These are phyloP conservation scores for Ginglymostoma cirratum DNA, from an alignment of 2,113 vertebrate species.

Conservation along the genomic window DNA sequence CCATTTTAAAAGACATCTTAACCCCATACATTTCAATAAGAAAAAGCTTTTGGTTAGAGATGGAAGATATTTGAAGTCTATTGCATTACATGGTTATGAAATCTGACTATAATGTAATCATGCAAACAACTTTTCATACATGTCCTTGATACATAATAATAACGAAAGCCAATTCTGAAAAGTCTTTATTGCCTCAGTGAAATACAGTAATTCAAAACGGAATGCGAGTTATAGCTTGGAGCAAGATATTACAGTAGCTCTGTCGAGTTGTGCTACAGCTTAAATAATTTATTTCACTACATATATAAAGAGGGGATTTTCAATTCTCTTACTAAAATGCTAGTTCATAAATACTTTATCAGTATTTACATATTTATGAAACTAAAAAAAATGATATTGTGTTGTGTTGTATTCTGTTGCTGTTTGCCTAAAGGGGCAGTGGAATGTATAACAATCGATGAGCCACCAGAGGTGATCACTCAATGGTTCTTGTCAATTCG, in stretches of 20 bases:
- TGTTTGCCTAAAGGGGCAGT: background rate
- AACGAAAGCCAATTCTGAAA: constrained; percentile 23
- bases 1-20: background rate
- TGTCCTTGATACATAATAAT: background rate
- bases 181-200: constrained; percentile 29
- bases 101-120: constrained; percentile 24
- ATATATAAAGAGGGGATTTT: constrained; percentile 32
- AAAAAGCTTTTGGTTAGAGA: background rate
- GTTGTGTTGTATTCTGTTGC: background rate
- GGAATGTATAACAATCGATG: background rate
- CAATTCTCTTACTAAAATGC: constrained; percentile 36
- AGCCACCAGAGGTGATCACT: background rate
- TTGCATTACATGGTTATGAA: constrained; percentile 18
- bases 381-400: constrained; percentile 22
- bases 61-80: constrained; percentile 1
- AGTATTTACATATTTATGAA: constrained; percentile 36
- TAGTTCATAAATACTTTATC: constrained; percentile 36
- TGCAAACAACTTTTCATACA: constrained; percentile 32
- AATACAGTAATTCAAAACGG: constrained; percentile 34
- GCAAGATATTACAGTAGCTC: background rate
- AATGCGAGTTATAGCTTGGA: constrained; percentile 14
- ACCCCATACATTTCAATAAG: background rate
- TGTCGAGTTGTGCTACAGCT: background rate
- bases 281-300: constrained; percentile 28
- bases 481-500: background rate